Evolutionary conservation across 2,797 vertebrate species (phyloP).

Genomic region (Poecilia gillii): DNA sequence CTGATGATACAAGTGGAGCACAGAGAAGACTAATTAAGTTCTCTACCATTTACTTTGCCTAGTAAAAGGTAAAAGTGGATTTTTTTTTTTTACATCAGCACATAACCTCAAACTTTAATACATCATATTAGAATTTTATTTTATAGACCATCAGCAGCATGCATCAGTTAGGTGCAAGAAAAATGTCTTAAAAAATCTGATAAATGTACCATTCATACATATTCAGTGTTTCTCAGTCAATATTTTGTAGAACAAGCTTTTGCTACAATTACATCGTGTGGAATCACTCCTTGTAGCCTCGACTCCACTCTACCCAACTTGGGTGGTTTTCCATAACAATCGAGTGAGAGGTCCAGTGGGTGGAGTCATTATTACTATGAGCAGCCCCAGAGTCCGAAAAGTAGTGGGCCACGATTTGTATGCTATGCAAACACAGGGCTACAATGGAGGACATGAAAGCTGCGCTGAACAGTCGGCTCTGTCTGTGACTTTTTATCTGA

Average conservation of each 20-base stretch:
- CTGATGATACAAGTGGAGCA: neutral
- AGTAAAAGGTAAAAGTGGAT: neutral
- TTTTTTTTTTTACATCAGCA: neutral
- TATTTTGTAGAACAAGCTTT: neutral
- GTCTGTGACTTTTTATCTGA: neutral
- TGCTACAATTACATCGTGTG: neutral
- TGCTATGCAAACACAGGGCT: neutral
- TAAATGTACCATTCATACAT: neutral
- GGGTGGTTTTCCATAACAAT: constrained; percentile 1
- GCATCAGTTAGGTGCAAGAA: neutral
- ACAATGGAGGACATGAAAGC: neutral
- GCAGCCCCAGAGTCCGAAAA: neutral
- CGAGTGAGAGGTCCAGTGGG: neutral
- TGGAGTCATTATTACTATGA: neutral
- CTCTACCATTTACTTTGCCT: neutral
- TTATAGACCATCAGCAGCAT: neutral
- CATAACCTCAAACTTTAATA: neutral
- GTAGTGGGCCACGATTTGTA: neutral
- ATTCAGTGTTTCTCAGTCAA: neutral
- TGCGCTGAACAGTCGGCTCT: neutral
- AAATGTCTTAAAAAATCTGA: neutral
- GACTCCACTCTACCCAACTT: neutral
- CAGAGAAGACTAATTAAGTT: neutral
- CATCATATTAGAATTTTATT: neutral
- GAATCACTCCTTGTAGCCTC: neutral